Evolutionary conservation across 2,797 vertebrate species (phyloP), one percentile per base, ranked within the genome.

Genomic region (Erethizon dorsatum): DNA sequence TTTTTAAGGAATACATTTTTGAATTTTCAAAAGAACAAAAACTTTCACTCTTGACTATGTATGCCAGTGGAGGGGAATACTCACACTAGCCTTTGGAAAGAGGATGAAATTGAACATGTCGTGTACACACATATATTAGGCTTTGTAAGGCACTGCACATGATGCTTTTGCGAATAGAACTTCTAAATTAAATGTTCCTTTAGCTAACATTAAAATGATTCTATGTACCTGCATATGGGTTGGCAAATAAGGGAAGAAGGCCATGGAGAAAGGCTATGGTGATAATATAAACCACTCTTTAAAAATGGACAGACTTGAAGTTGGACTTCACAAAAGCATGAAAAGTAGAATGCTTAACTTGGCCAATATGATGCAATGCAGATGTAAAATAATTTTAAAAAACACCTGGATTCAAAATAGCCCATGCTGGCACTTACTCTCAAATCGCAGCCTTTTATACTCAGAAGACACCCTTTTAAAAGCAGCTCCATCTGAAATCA

Each of bases 381-480:
- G 83, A 85, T 24, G 8, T 88, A 50, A 91, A 92, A 79, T 6
- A 61, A 79, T 83, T 67, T 67, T 67, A 37, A 96, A 83, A 79
- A 96, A 92, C 82, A 94, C 78, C 78, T 95, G 84, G 59, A 77
- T 56, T 79, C 56, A 63, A 63, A 96, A 92, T 41, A 63, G 69
- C 37, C 54, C 7, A 54, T 20, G 33, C 14, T 52, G 56, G 9
- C 31, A 11, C 61, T 90, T 33, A 28, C 28, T 45, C 69, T 83
- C 59, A 61, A 78, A 94, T 65, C 5, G 33, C 79, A 93, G 86
- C 57, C 94, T 83, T 96, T 78, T 52, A 59, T 56, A 63, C 88
- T 92, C 86, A 94, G 50, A 89, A 77, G 67, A 97, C 63, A 86
- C 91, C 69, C 91, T 94, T 95, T 88, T 94, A 96, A 96, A 94